Base-by-base conservation (phyloP, 2,888 invertebrate species). In the Rhimphoctona megacephalus region DNA sequence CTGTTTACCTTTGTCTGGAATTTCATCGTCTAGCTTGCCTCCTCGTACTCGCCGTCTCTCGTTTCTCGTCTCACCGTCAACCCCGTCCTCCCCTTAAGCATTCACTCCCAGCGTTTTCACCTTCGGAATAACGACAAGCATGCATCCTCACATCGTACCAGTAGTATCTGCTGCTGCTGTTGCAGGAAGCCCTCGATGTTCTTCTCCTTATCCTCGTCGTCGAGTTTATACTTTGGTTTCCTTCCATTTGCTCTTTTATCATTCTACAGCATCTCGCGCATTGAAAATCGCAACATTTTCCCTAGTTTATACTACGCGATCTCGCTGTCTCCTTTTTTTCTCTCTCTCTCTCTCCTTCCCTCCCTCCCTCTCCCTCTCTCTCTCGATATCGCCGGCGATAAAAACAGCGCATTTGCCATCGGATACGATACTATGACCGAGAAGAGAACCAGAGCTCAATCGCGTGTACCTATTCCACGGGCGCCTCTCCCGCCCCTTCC, bases 1-100 rank as follows among this genome's bases (percentile, higher is more conserved):
- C 85, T 81, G 79, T 86, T 87, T 87, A 86, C 85, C 83, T 85
- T 78, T 79, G 84, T 85, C 87, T 85, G 84, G 87, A 87, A 87
- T 87, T 85, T 85, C 82, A 87, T 87, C 87, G 84, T 67, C 76
- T 66, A 69, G 87, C 79, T 84, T 78, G 73, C 73, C 69, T 73
- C 79, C 43, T 66, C 22, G 67, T 30, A 30, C 54, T 81, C 57
- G 70, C 82, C 79, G 33, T 80, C 79, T 85, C 82, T 43, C 74
- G 79, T 79, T 85, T 78, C 82, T 76, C 81, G 69, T 76, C 81
- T 80, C 86, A 80, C 80, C 83, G 22, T 46, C 67, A 83, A 70
- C 76, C 83, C 76, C 64, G 49, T 43, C 33, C 17, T 70, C 70
- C 79, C 49, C 66, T 66, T 72, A 67, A 22, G 64, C 76, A 83